Conservation (phyloP, 2,888 invertebrate species). For the Troilus luridus region DNA sequence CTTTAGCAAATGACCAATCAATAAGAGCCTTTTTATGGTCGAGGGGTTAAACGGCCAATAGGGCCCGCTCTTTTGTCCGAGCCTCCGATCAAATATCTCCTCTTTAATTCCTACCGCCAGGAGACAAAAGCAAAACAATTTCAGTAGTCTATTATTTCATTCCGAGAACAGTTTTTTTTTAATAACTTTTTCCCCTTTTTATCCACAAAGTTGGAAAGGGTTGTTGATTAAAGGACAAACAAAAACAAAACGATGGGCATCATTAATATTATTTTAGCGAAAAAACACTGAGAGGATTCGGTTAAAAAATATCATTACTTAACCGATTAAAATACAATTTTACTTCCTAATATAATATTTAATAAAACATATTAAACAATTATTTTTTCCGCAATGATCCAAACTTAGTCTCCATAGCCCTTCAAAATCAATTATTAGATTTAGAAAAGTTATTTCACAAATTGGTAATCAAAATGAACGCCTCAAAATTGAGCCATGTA, state of each 20-base stretch:
- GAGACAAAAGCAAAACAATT: conserved; percentile 45
- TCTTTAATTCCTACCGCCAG: conserved; percentile 24
- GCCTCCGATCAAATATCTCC: conserved; percentile 22
- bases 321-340: neutral
- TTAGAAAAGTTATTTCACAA: no score
- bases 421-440: no score
- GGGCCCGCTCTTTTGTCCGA: conserved; percentile 14
- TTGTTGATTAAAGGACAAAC: neutral
- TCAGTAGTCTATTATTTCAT: conserved; percentile 32
- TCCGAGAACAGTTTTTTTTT: neutral
- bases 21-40: conserved; percentile 39
- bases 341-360: no score
- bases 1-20: conserved; percentile 33
- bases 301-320: neutral
- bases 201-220: neutral
- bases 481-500: no score
- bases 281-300: neutral
- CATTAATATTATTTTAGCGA: neutral
- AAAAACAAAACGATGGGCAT: neutral
- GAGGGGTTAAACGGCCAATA: conserved; percentile 36
- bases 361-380: no score
- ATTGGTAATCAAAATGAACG: no score
- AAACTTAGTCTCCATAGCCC: no score
- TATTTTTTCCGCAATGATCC: no score
- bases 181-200: neutral